Base-by-base conservation (phyloP, 2,113 vertebrate species). In the Cavia aperea region DNA sequence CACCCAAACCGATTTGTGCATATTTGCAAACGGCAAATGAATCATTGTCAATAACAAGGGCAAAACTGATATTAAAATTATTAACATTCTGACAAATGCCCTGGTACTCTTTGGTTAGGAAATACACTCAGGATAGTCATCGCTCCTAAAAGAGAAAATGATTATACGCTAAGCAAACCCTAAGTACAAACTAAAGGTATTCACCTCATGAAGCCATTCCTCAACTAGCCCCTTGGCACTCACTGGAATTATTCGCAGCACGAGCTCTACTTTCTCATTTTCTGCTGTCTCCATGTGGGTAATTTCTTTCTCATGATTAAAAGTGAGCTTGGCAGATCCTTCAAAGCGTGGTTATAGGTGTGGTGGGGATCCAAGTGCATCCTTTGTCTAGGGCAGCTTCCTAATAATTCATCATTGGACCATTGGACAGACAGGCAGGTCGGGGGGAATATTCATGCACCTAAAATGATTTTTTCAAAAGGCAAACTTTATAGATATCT, bases 161-260 rank as follows among this genome's bases (percentile, higher is more conserved):
- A 97, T 97, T 97, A 97, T 72, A 96, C 19, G 95, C 96, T 97
- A 97, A 96, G 95, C 97, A 96, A 97, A 97, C 92, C 97, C 97
- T 97, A 97, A 98, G 97, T 97, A 98, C 97, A 95, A 97, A 96
- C 97, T 98, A 97, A 98, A 96, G 96, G 97, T 97, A 98, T 97
- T 98, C 98, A 98, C 98, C 97, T 98, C 97, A 91, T 98, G 97
- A 96, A 98, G 97, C 97, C 97, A 98, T 97, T 98, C 97, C 97
- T 98, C 98, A 97, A 98, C 98, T 96, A 98, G 98, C 96, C 98
- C 97, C 97, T 97, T 98, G 97, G 98, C 98, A 97, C 94, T 97
- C 92, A 97, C 97, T 96, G 97, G 97, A 97, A 98, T 98, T 97
- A 98, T 98, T 97, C 97, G 0, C 96, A 97, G 96, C 97, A 98